These are phyloP conservation scores for Linnaemya tessellans DNA, from an alignment of 2,888 invertebrate genomes.

Conservation along the genomic window DNA sequence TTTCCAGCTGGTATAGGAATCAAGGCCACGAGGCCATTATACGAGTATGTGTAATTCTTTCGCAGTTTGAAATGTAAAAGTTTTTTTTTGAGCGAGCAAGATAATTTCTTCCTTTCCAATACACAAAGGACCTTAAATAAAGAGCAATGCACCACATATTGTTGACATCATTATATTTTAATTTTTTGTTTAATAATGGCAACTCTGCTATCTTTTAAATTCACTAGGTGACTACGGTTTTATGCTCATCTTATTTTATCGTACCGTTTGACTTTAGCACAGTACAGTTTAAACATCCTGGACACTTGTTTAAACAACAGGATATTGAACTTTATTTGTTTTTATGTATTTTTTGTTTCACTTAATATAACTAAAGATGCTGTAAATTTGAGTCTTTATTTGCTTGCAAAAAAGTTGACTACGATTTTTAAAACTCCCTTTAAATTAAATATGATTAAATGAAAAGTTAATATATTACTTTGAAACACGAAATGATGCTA, in stretches of 20 bases:
- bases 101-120: too few relatives aligned
- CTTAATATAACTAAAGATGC: constrained; percentile 39
- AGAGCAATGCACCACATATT: too few relatives aligned
- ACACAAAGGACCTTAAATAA: too few relatives aligned
- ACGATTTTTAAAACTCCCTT: neutral
- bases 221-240: constrained; percentile 30
- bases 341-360: constrained; percentile 28
- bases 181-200: too few relatives aligned
- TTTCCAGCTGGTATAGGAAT: too few relatives aligned
- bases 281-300: constrained; percentile 67
- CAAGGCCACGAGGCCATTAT: too few relatives aligned
- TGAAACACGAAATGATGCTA: neutral
- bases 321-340: constrained; percentile 71
- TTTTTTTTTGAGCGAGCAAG: too few relatives aligned
- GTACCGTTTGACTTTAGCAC: constrained; percentile 52
- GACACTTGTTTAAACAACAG: constrained; percentile 70
- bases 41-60: too few relatives aligned
- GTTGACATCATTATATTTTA: too few relatives aligned
- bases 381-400: neutral
- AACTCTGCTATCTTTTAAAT: constrained; percentile 34
- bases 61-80: too few relatives aligned
- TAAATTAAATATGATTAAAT: constrained; percentile 8
- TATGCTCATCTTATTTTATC: constrained; percentile 28
- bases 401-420: neutral
- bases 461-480: neutral